phyloP scores from a whole-genome alignment of 2,113 vertebrate genomes.

The Bubo bubo region DNA sequence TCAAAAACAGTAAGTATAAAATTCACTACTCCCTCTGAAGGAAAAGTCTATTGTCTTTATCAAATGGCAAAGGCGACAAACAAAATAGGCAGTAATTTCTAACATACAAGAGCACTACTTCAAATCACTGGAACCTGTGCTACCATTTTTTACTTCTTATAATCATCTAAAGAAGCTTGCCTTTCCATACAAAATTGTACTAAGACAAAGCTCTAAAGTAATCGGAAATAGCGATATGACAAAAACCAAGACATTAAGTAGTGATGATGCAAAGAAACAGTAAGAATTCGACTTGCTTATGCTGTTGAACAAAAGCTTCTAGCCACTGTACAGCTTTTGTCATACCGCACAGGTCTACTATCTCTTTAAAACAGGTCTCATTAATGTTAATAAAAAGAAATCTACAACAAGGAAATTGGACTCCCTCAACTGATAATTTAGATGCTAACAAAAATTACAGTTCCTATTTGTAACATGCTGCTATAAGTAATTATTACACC shows the following conservation, averaged over 20 bases:
- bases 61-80: neutral
- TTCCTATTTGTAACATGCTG: conserved; percentile 30
- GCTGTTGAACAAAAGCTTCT: neutral
- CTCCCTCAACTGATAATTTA: conserved; percentile 37
- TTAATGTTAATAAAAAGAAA: conserved; percentile 25
- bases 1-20: neutral
- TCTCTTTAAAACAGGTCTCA: neutral
- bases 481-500: conserved; percentile 37
- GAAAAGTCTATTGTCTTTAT: neutral
- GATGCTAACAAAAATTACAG: no score
- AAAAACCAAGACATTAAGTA: accelerated
- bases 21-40: neutral
- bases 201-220: neutral
- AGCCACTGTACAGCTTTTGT: neutral
- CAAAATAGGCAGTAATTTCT: neutral
- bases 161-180: neutral
- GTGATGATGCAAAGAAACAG: neutral
- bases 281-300: neutral
- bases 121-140: neutral
- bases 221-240: neutral
- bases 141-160: neutral
- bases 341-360: neutral
- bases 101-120: neutral
- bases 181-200: neutral
- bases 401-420: conserved; percentile 49